A percentile compares a stretch with the other conserved stretches of the same genome.
phyloP scores from a whole-genome alignment of 2,113 vertebrate species.

The Sander vitreus region DNA sequence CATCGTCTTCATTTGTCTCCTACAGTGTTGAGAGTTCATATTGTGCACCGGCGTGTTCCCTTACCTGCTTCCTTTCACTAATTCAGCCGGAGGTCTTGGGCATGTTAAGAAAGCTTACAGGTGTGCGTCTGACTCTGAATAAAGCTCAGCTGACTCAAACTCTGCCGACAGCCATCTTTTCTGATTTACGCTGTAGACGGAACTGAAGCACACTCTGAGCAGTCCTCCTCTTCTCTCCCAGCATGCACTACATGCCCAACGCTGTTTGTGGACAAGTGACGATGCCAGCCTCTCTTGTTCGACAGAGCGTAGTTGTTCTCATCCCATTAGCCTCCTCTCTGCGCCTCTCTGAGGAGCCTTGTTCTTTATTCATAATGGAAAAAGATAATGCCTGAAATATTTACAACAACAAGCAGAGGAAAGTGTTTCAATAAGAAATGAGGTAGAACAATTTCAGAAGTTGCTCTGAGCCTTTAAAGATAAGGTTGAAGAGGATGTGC shows the following conservation, averaged over 20 bases:
- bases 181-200: neutral
- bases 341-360: slow-evolving; percentile 20
- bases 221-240: neutral
- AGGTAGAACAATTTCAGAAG: slow-evolving; percentile 23
- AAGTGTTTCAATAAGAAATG: slow-evolving; percentile 40
- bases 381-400: slow-evolving; percentile 57
- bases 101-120: too few relatives aligned
- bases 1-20: too few relatives aligned
- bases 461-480: slow-evolving; percentile 10
- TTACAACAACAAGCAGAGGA: slow-evolving; percentile 26
- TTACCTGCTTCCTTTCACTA: too few relatives aligned
- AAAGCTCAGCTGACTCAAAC: too few relatives aligned
- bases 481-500: neutral
- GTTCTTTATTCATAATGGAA: slow-evolving; percentile 52
- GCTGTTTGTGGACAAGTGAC: neutral
- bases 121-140: too few relatives aligned
- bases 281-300: slow-evolving; percentile 1
- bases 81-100: too few relatives aligned
- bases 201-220: neutral
- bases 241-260: neutral
- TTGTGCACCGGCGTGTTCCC: too few relatives aligned
- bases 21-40: too few relatives aligned
- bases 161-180: neutral
- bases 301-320: neutral
- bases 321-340: slow-evolving; percentile 10